phyloP scores from a whole-genome alignment of 1,140 invertebrate genomes.

The Meloidogyne chitwoodi region DNA sequence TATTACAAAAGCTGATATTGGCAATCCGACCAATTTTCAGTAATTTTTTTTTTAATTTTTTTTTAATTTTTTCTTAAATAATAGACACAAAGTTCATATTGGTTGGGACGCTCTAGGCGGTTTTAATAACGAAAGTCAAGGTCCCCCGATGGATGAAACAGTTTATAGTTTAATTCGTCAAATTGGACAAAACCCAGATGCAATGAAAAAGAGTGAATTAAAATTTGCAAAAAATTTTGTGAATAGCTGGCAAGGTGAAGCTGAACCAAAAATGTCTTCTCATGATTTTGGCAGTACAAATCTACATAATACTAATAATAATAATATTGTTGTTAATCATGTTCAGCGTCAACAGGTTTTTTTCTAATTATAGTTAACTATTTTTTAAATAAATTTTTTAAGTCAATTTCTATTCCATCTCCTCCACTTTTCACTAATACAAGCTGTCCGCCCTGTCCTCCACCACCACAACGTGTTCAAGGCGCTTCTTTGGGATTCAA shows the following conservation, averaged over 20 bases:
- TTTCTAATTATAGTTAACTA: background rate
- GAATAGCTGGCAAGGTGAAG: background rate
- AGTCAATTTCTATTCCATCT: background rate
- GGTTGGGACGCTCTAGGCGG: conserved; percentile 24
- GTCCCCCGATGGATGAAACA: conserved; percentile 17
- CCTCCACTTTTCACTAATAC: background rate
- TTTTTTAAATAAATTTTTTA: background rate
- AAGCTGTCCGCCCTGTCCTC: too few species aligned
- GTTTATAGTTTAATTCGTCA: background rate
- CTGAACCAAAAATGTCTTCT: conserved; percentile 2
- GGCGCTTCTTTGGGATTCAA: conserved; percentile 9
- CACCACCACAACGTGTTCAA: conserved; percentile 13
- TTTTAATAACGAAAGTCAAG: conserved; percentile 17
- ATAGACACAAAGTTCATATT: conserved; percentile 22
- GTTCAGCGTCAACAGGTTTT: background rate
- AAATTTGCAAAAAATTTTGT: conserved; percentile 26
- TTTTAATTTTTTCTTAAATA: background rate
- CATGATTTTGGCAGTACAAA: background rate
- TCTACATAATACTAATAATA: background rate
- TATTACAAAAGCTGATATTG: conserved; percentile 27
- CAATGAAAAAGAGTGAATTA: conserved; percentile 20
- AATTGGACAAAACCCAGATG: conserved; percentile 15
- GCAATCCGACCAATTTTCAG: conserved; percentile 28
- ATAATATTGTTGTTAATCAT: background rate
- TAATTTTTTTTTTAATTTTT: background rate